Evolutionary conservation across 1,140 invertebrate species (phyloP), one percentile per base, ranked within the genome.

Genomic region (Saccostrea glomerata): DNA sequence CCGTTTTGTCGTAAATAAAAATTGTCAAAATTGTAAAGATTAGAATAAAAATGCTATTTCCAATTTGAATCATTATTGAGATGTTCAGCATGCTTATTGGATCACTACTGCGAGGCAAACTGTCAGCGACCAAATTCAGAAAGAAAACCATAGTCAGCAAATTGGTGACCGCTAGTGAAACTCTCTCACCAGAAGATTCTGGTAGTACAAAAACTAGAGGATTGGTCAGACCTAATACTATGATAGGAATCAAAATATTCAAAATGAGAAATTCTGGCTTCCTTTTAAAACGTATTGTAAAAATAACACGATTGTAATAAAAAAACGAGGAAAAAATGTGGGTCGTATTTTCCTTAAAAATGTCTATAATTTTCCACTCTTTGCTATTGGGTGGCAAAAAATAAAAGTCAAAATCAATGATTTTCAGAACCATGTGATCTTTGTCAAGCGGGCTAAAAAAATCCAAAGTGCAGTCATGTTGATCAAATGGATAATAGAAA

Each of bases 181-280:
- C 23, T 56, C 87, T 85, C 36, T 88, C 87, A 20, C 83, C 87
- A 17, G 83, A 85, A 12, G 58, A 66, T 56, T 55, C 55, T 23
- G 87, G 87, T 25, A 85, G 84, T 23, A 85, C 11, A 88, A 88
- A 85, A 3, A 88, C 87, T 25, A 88, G 54, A 15, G 84, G 83
- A 30, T 88, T 88, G 13, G 85, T 30, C 11, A 88, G 36, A 55
- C 83, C 63, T 12, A 88, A 66, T 3, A 13, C 20, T 23, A 77
- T n/a, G 11, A 88, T 58, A 17, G 87, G 87, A 63, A 40, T 36
- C 23, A 84, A 47, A 82, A 77, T 82, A 30, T 87, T 82, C 86
- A 87, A 36, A 25, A 87, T 58, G 11, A 87, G 25, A 55, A 82
- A 87, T 20, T 12, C 60, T 30, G 54, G 73, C 47, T 83, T 30